These are phyloP conservation scores for Phalacrocorax brasilianus DNA, from an alignment of 2,113 vertebrate genomes.

Conservation along the genomic window DNA sequence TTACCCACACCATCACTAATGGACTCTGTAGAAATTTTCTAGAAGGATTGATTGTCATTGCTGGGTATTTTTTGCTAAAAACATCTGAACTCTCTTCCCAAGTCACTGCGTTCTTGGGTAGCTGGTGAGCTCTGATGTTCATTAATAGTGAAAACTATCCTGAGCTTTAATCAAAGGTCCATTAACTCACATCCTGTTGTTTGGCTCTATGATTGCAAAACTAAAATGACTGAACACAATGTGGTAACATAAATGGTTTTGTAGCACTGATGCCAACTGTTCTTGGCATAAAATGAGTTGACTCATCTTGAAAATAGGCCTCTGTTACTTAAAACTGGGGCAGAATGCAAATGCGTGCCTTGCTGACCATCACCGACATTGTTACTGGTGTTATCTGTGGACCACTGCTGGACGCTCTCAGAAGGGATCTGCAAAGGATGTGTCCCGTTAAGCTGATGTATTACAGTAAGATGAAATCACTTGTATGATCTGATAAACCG, in stretches of 20 bases:
- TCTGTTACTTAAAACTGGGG: slow-evolving; percentile 26
- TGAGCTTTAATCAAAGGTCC: slow-evolving; percentile 34
- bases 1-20: not conserved
- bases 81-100: not conserved
- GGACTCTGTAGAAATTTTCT: not conserved
- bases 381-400: not conserved
- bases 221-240: slow-evolving; percentile 38
- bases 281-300: slow-evolving; percentile 53
- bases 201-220: slow-evolving; percentile 40
- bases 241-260: slow-evolving; percentile 29
- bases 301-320: slow-evolving; percentile 49
- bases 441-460: not conserved
- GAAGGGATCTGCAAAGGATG: not conserved
- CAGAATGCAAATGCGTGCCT: slow-evolving; percentile 23
- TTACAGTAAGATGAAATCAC: not conserved
- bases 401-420: not conserved
- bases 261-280: slow-evolving; percentile 32
- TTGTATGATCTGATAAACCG: not conserved
- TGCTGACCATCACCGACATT: not conserved
- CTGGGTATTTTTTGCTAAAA: not conserved
- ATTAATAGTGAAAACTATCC: not conserved
- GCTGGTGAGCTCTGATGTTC: not conserved
- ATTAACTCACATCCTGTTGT: slow-evolving; percentile 62
- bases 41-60: not conserved
- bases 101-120: not conserved